Evolutionary conservation across 1,140 invertebrate species (phyloP).

Genomic region (Heterodera carotae): DNA sequence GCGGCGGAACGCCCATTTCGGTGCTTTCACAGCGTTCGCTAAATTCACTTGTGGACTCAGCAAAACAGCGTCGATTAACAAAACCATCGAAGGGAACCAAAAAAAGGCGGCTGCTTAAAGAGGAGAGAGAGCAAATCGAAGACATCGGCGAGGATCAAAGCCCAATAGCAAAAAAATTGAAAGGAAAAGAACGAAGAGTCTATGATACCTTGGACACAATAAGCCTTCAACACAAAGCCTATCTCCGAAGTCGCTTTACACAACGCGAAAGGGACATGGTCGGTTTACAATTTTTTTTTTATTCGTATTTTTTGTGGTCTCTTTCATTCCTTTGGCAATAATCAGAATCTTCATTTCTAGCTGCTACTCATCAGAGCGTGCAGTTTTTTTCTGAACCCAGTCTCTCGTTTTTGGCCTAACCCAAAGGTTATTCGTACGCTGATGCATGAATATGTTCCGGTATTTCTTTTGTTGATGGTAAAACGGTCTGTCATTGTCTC

Average conservation of each 20-base stretch:
- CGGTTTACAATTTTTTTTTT: too few species aligned
- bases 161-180: background rate
- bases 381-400: constrained; percentile 61
- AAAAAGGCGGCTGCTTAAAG: background rate
- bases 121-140: background rate
- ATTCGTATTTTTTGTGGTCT: too few species aligned
- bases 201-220: constrained; percentile 51
- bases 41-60: constrained; percentile 23
- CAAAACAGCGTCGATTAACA: constrained; percentile 9
- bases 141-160: background rate
- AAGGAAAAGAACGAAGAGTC: constrained; percentile 17
- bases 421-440: constrained; percentile 60
- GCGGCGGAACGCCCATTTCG: constrained; percentile 9
- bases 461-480: constrained; percentile 37
- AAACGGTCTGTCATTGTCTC: background rate
- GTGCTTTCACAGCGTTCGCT: constrained; percentile 17
- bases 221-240: constrained; percentile 40
- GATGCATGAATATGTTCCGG: constrained; percentile 63
- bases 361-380: constrained; percentile 60
- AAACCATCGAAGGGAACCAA: constrained; percentile 1
- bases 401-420: constrained; percentile 62
- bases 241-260: constrained; percentile 53
- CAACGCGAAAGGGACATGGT: constrained; percentile 59
- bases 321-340: too few species aligned
- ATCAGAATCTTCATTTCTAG: constrained; percentile 39